Evolutionary conservation across 2,888 invertebrate species (phyloP), one percentile per base, ranked within the genome.

Genomic region (Galerucella pusilla): DNA sequence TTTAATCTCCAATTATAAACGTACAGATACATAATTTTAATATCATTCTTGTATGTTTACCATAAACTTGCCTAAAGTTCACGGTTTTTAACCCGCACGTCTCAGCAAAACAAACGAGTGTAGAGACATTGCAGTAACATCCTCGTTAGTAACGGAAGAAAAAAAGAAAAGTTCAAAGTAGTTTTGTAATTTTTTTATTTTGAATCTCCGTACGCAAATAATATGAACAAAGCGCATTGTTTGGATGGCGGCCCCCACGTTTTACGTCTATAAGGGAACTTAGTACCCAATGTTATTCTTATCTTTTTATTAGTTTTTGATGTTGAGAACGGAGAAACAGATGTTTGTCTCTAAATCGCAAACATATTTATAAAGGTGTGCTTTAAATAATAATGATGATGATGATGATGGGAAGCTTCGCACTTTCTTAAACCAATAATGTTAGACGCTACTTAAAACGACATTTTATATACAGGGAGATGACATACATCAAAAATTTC

Each of bases 181-280:
- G 2, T 28, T 68, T n/a, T 54, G 63, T 59, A 45, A 72, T 68
- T 72, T 77, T 70, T 57, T 57, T 49, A 49, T 49, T 49, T 60
- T 61, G 59, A 60, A 71, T 65, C 64, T 60, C 69, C 67, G 68
- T 70, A 57, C 67, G 73, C 74, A 75, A 77, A 72, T 70, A 70
- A 71, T 74, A 71, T 65, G 64, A 57, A 76, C 71, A 76, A 74
- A 71, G 73, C 65, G 57, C 67, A 67, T 71, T 70, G 67, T 73
- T 35, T 70, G 35, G 66, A 49, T 69, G 57, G 65, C 60, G 52
- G 42, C 61, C 52, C 69, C 68, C 52, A 52, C 65, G 45, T 60
- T 25, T 70, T 66, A 9, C 35, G 42, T 64, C 64, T 64, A 68
- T 28, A 69, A 69, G 52, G 54, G 20, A 59, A 69, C 65, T 70